Percentiles rank a stretch among this genome's conserved stretches.
These are phyloP conservation scores for Microctenopoma lineatum DNA, from an alignment of 2,797 vertebrate species.

Conservation along the genomic window DNA sequence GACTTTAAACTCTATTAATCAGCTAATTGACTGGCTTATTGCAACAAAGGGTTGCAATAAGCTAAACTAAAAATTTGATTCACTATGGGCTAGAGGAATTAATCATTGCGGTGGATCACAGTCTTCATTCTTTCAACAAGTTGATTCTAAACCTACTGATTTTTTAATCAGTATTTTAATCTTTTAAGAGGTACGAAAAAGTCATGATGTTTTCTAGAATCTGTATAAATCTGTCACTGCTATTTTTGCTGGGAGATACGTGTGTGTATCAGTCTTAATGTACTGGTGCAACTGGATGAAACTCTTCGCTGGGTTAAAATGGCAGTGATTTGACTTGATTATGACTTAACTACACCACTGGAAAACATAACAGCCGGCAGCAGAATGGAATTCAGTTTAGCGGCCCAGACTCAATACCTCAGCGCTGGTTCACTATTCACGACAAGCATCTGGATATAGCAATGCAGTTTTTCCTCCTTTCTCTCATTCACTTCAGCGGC, in stretches of 20 bases:
- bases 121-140: slow-evolving; percentile 4
- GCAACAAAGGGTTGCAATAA: too few species aligned
- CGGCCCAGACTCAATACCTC: slow-evolving; percentile 63
- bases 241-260: neutral
- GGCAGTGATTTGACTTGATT: slow-evolving; percentile 8
- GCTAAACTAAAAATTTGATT: neutral
- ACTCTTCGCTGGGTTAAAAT: neutral
- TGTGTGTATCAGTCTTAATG: neutral
- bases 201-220: slow-evolving; percentile 15
- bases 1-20: too few species aligned
- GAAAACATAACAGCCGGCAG: slow-evolving; percentile 42
- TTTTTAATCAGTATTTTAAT: neutral
- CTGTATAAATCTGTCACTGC: neutral
- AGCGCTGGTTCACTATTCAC: slow-evolving; percentile 64
- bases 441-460: slow-evolving; percentile 72
- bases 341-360: slow-evolving; percentile 31
- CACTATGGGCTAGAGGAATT: neutral
- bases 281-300: neutral
- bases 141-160: slow-evolving; percentile 2
- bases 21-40: too few species aligned
- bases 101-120: neutral
- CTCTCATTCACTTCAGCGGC: slow-evolving; percentile 76
- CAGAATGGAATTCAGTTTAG: slow-evolving; percentile 54
- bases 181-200: slow-evolving; percentile 1
- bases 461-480: slow-evolving; percentile 64